Percentiles rank a stretch among this genome's conserved stretches.
Evolutionary conservation across 2,888 invertebrate species (phyloP).

Genomic region (Leptothorax acervorum): DNA sequence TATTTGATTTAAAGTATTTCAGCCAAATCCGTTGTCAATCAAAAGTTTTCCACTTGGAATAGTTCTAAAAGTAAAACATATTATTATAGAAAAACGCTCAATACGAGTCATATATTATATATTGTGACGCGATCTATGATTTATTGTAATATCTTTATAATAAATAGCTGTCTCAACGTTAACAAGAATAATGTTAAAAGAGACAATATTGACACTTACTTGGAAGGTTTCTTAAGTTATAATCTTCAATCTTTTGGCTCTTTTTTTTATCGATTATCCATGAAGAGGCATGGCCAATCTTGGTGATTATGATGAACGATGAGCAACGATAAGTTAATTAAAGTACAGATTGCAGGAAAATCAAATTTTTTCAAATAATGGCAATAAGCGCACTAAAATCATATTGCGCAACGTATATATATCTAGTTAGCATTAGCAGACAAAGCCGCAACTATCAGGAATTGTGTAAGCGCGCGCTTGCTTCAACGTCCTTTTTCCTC

Average conservation of each 20-base stretch:
- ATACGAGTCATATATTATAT: background rate
- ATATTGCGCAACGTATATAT: background rate
- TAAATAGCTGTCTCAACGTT: background rate
- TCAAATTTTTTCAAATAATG: slow-evolving; percentile 1
- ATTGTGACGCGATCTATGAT: background rate
- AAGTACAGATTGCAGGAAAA: slow-evolving; percentile 3
- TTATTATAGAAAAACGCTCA: background rate
- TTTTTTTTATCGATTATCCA: background rate
- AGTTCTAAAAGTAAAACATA: background rate
- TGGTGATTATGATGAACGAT: background rate
- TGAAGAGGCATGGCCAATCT: background rate
- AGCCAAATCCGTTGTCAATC: background rate
- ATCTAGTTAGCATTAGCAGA: slow-evolving; percentile 41
- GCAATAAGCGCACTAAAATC: slow-evolving; percentile 16
- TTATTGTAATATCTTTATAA: background rate
- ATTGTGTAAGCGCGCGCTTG: slow-evolving; percentile 20
- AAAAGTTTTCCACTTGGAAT: background rate
- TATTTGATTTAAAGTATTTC: background rate
- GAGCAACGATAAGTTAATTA: slow-evolving; percentile 12
- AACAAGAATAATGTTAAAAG: background rate
- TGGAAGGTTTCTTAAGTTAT: background rate
- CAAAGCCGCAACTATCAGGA: slow-evolving; percentile 21
- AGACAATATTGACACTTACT: background rate
- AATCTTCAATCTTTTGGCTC: background rate
- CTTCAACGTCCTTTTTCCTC: slow-evolving; percentile 35